Evolutionary conservation across 2,888 invertebrate genomes (phyloP).

Genomic region (Dendrolimus houi): DNA sequence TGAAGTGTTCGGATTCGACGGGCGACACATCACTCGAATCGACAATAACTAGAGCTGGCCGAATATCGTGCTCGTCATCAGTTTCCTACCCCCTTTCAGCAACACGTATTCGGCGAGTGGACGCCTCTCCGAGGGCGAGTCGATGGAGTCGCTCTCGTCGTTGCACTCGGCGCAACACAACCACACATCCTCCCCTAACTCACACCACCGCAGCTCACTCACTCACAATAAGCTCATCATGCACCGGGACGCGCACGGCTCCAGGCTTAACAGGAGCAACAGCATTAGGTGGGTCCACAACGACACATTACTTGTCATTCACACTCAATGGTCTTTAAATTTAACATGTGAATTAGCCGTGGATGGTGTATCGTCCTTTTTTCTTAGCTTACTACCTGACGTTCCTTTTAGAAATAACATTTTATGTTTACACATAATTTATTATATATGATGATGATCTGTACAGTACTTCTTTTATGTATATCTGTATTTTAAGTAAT

Average conservation of each 20-base stretch:
- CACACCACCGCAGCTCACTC: slow-evolving; percentile 80
- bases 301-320: too few species aligned
- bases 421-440: too few species aligned
- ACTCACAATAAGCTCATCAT: slow-evolving; percentile 78
- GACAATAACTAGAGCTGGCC: slow-evolving; percentile 31
- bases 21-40: too few species aligned
- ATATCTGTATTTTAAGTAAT: too few species aligned
- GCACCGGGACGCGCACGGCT: slow-evolving; percentile 76
- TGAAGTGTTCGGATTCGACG: too few species aligned
- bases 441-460: too few species aligned
- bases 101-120: slow-evolving; percentile 85
- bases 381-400: neutral
- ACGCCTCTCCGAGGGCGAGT: slow-evolving; percentile 92
- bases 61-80: slow-evolving; percentile 36
- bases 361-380: neutral
- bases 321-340: too few species aligned
- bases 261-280: slow-evolving; percentile 90
- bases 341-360: neutral
- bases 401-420: neutral
- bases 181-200: slow-evolving; percentile 82
- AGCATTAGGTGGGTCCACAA: slow-evolving; percentile 86
- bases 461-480: too few species aligned
- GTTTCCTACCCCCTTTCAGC: slow-evolving; percentile 69
- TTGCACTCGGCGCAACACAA: slow-evolving; percentile 87
- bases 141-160: slow-evolving; percentile 87